Base-by-base conservation (phyloP, 2,888 invertebrate species). In the Phania funesta region DNA sequence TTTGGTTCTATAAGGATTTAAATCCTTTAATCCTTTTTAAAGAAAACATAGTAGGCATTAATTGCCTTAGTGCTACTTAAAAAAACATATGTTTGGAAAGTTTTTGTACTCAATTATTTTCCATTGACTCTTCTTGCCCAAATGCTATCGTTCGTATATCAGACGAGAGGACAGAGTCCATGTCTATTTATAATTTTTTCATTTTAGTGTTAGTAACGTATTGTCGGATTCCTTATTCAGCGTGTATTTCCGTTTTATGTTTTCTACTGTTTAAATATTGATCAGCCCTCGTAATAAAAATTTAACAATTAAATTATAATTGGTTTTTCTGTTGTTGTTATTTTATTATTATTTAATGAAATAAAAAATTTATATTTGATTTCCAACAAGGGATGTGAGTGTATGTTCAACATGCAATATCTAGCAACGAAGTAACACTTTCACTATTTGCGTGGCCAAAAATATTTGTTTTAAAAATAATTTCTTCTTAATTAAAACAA, bases 331-430 rank as follows among this genome's bases (percentile, higher is more conserved):
- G 2, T 50, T 46, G n/a, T 5, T 5, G 4, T 48, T 20, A 46
- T 54, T 60, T 64, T 50, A 2, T 70, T 78, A 70, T 74, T 73
- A 70, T 70, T 78, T 60, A 58, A 82, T 78, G 52, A 77, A 70
- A 64, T 58, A 24, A 44, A 56, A 56, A 32, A 70, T 70, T 70
- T 78, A 58, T 77, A 29, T 62, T 24, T 35, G 44, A 52, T 56
- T 68, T 50, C 9, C 13, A 54, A 44, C 26, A 9, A 70, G 60
- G 65, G 46, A 70, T 75, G 58, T 65, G 38, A 54, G 62, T 70
- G 24, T 32, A 48, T 48, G 41, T 62, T 65, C 3, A 52, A 44
- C 78, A 75, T 78, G 78, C 74, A 74, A 78, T 70, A 70, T 65
- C 46, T 46, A 41, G 18, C 11, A 52, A 65, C 18, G 1, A 56